phyloP scores from a whole-genome alignment of 2,797 vertebrate species.

The Pelochelys cantorii region DNA sequence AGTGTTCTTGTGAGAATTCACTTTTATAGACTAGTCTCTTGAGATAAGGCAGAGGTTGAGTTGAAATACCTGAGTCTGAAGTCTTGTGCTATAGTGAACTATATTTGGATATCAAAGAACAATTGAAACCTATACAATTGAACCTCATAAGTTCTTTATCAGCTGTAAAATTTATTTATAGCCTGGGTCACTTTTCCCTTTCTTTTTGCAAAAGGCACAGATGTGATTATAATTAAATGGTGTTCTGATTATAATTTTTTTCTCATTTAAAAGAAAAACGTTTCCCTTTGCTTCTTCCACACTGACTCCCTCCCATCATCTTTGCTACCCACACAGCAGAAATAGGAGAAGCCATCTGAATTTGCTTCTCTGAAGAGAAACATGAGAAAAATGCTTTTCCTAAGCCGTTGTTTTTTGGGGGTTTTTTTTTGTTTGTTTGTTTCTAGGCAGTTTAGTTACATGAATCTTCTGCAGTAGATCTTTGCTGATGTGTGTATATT shows the following conservation, averaged over 20 bases:
- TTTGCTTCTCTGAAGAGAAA: background rate
- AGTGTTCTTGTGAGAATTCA: background rate
- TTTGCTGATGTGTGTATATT: background rate
- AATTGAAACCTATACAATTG: background rate
- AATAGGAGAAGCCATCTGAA: background rate
- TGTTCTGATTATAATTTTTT: conserved; percentile 1
- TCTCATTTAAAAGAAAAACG: background rate
- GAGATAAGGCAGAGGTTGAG: background rate
- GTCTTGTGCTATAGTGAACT: background rate
- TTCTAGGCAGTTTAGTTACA: background rate
- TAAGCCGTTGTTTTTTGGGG: background rate
- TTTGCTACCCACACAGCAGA: background rate
- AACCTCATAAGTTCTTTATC: background rate
- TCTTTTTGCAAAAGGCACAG: conserved; percentile 6
- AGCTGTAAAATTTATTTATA: background rate
- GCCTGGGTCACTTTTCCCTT: background rate
- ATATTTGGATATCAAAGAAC: background rate
- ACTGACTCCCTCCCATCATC: conserved; percentile 15
- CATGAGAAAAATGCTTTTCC: background rate
- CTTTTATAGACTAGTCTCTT: background rate
- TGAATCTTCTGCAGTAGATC: background rate
- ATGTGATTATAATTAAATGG: background rate
- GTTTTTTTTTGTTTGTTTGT: background rate
- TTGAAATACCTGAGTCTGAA: conserved; percentile 9
- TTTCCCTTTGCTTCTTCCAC: conserved; percentile 3